Evolutionary conservation across 2,888 invertebrate genomes (phyloP), one percentile per base, ranked within the genome.

Genomic region (Archips crataeganus): DNA sequence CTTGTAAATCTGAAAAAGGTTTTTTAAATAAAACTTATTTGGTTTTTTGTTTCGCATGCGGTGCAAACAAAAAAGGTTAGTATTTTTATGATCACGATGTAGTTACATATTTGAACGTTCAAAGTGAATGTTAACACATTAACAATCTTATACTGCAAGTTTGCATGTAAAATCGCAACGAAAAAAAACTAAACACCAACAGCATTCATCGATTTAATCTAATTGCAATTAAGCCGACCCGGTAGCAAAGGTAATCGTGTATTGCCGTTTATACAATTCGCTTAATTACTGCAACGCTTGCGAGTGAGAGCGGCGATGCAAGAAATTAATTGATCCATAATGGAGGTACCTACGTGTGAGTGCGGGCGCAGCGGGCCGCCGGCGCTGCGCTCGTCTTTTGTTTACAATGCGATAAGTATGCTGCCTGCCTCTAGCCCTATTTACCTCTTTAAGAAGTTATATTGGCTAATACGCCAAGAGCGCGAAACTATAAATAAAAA

Each of bases 251-350:
- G 87, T 89, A 86, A 88, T 87, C 82, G 87, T 82, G 81, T 84
- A 81, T 84, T 84, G 84, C 85, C 84, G 87, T 89, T 88, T 89
- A 90, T 85, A 89, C 87, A 89, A 89, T 90, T 90, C 87, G 82
- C 84, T 85, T 90, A 90, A 91, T 90, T 90, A 86, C 87, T 84
- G 85, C 84, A 86, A 83, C 85, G 87, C 85, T 85, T 84, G 85
- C 86, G 88, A 87, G 85, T 86, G 85, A 85, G 84, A 84, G 85
- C 85, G 82, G 79, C 83, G 81, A 81, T 82, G 86, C 83, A 85
- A 85, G 84, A 85, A 85, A 86, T 87, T 82, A 87, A 84, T 85
- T 83, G 82, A 81, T 81, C 81, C 76, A 83, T 84, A 86, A 86
- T 84, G 79, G 76, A 75, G 76, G 77, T 75, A 77, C 77, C 79